Evolutionary conservation across 2,888 invertebrate species (phyloP), one percentile per base, ranked within the genome.

Genomic region (Epinotia demarniana): DNA sequence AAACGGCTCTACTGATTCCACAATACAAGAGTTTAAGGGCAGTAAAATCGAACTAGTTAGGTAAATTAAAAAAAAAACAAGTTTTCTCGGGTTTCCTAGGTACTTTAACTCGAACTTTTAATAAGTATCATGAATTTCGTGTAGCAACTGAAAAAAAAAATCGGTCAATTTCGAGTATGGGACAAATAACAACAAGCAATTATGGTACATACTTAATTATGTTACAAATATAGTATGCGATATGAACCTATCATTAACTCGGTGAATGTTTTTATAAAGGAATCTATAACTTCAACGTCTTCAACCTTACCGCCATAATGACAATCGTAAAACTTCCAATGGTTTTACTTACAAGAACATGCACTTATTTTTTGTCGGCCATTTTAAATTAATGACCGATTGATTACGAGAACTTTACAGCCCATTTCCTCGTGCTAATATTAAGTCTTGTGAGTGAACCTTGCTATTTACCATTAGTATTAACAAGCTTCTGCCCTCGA

Each of bases 341-440:
- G 64, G 33, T 60, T 61, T 49, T 43, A 8, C 18, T 9, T 62
- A 75, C 75, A 75, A 67, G 71, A 62, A 19, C 55, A 62, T 62
- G 75, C 72, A 72, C 75, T 75, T 75, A 75, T 66, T 57, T 71
- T 53, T 64, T 46, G 58, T 6, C 27, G 55, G 19, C 43, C 70
- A 71, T 62, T 64, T 58, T 12, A 62, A 64, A 33, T 61, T 58
- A 75, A 66, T 67, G 71, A 71, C 60, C 43, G 71, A 53, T 74
- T 39, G 64, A 75, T 75, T 23, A 18, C 39, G 39, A 53, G 63
- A 27, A 55, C 13, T 75, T 75, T 60, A 61, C 64, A 11, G 23
- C 12, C 43, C 18, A 66, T 75, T 66, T 71, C 70, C 64, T 71
- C 43, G 39, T 43, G 43, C 18, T 12, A n/a, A 62, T 43, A 39